Percentiles rank a stretch among this genome's conserved stretches.
phyloP scores from a whole-genome alignment of 2,797 vertebrate genomes.

The Lacerta viridis region DNA sequence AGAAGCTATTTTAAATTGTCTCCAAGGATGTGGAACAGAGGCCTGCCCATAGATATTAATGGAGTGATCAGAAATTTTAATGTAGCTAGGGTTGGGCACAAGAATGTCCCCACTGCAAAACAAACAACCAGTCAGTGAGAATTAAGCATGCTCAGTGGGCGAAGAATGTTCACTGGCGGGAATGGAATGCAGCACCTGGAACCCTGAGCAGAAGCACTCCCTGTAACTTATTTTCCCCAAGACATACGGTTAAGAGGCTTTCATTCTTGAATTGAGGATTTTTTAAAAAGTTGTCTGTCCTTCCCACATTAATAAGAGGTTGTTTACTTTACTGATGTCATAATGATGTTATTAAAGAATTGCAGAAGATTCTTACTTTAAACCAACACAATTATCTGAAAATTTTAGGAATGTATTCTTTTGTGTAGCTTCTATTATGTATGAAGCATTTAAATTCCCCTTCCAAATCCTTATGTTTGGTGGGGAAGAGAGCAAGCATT shows the following conservation, averaged over 20 bases:
- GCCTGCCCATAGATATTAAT: no score
- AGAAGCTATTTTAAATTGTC: no score
- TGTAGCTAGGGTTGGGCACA: no score
- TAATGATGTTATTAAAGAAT: neutral
- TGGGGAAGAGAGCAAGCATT: neutral
- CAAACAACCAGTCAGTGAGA: no score
- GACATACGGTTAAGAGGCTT: neutral
- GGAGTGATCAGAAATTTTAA: no score
- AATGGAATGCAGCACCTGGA: no score
- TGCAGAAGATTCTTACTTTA: neutral
- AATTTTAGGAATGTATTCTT: neutral
- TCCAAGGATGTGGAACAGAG: no score
- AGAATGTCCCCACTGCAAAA: no score
- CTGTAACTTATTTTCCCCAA: neutral
- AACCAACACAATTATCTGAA: neutral
- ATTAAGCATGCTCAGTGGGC: no score
- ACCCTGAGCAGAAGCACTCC: no score
- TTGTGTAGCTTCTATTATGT: neutral
- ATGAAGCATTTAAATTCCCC: neutral
- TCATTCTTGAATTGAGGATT: neutral
- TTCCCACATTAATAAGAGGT: neutral
- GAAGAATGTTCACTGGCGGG: no score
- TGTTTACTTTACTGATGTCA: neutral
- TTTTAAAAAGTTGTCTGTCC: neutral
- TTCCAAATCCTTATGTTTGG: neutral